Evolutionary conservation across 2,113 vertebrate genomes (phyloP).

Genomic region (Labrus mixtus): DNA sequence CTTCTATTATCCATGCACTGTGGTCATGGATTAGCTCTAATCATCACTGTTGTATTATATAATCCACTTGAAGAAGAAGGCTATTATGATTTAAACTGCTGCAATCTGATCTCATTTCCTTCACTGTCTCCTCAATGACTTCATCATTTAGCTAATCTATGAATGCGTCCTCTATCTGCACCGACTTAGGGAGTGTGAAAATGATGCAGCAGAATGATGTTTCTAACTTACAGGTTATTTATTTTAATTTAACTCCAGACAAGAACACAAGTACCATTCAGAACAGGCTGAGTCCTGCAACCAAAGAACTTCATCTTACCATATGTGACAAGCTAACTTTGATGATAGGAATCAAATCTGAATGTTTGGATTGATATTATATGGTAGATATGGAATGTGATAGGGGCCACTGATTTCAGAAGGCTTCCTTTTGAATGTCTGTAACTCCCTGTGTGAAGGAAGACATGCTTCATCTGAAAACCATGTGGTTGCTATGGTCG

Average conservation of each 20-base stretch:
- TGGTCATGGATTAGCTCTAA: conserved; percentile 68
- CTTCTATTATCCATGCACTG: conserved; percentile 48
- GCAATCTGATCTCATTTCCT: conserved; percentile 66
- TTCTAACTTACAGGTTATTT: not conserved
- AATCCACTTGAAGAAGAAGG: conserved; percentile 61
- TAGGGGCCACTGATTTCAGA: not conserved
- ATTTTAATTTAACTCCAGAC: not conserved
- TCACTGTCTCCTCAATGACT: conserved; percentile 45
- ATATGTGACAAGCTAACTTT: not conserved
- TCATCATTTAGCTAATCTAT: conserved; percentile 40
- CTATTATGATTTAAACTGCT: conserved; percentile 61
- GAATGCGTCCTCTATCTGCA: conserved; percentile 19
- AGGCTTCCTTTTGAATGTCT: not conserved
- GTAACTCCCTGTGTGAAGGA: conserved; percentile 1
- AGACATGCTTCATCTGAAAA: not conserved
- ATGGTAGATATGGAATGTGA: not conserved
- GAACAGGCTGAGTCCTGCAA: not conserved
- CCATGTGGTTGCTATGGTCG: no score
- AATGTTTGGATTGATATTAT: not conserved
- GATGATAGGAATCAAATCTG: not conserved
- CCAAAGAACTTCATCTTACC: not conserved
- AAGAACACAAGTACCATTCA: no score
- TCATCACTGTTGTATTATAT: conserved; percentile 60
- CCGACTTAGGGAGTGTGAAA: conserved; percentile 5
- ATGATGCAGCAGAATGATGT: conserved; percentile 15